These are phyloP conservation scores for Micromesistius poutassou DNA, from an alignment of 2,797 vertebrate species.

Conservation along the genomic window DNA sequence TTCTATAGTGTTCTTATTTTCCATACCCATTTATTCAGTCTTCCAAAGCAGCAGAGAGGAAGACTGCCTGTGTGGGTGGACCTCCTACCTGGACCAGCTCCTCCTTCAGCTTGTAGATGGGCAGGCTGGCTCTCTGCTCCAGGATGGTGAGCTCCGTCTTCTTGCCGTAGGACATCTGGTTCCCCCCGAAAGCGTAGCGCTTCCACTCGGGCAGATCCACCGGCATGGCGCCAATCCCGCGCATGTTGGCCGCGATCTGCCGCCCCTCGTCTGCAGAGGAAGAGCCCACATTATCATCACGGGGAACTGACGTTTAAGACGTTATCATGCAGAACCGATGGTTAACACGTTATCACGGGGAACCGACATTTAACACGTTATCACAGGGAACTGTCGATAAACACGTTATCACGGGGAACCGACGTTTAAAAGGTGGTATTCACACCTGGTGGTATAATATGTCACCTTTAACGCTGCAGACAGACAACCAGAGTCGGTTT, in stretches of 20 bases:
- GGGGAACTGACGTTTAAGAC: too few species aligned
- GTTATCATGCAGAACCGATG: too few species aligned
- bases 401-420: too few species aligned
- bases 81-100: constrained; percentile 86
- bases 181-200: constrained; percentile 89
- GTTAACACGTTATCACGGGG: too few species aligned
- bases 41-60: neutral
- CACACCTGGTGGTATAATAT: too few species aligned
- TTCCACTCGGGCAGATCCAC: constrained; percentile 91
- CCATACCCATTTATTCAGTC: neutral
- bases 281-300: neutral
- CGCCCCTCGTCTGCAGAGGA: constrained; percentile 80
- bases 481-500: too few species aligned
- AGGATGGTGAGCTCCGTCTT: constrained; percentile 90
- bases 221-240: constrained; percentile 92
- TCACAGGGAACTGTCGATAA: too few species aligned
- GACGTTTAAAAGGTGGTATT: too few species aligned
- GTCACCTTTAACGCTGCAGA: too few species aligned
- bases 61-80: neutral
- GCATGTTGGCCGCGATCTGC: constrained; percentile 93
- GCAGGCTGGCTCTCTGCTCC: constrained; percentile 89
- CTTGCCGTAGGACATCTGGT: constrained; percentile 90
- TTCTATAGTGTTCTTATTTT: too few species aligned
- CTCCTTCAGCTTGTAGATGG: constrained; percentile 90
- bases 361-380: too few species aligned